These are phyloP conservation scores for Pseudoips prasinana DNA, from an alignment of 2,888 invertebrate species.

Conservation along the genomic window DNA sequence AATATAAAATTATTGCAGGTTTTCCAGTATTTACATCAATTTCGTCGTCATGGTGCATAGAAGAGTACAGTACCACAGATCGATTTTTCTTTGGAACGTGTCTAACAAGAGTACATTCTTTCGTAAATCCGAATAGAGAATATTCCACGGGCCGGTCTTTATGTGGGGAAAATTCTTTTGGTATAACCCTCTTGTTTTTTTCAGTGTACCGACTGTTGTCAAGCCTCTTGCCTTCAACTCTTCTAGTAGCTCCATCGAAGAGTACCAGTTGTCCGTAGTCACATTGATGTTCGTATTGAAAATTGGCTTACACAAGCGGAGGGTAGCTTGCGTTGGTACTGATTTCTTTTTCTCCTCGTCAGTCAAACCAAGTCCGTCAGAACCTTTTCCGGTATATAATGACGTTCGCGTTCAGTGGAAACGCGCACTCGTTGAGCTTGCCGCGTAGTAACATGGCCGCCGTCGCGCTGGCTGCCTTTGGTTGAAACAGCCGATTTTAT, in stretches of 20 bases:
- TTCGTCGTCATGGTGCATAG: conserved; percentile 13
- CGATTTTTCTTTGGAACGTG: conserved; percentile 2
- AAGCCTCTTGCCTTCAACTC: conserved; percentile 13
- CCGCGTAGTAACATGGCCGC: too few species aligned
- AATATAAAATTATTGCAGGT: conserved; percentile 16
- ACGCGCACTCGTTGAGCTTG: too few species aligned
- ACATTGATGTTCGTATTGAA: conserved; percentile 20
- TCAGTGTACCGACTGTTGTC: conserved; percentile 18
- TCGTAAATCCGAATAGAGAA: conserved; percentile 1
- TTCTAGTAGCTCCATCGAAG: conserved; percentile 18
- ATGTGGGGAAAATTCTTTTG: not conserved
- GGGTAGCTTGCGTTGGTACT: conserved; percentile 15
- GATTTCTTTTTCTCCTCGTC: conserved; percentile 8
- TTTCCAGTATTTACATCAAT: conserved; percentile 4
- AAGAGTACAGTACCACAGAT: conserved; percentile 6
- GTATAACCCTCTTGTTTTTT: conserved; percentile 5
- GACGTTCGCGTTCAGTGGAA: too few species aligned
- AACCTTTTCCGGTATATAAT: conserved; percentile 12
- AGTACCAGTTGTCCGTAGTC: conserved; percentile 24
- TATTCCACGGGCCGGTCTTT: not conserved
- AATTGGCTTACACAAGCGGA: conserved; percentile 14
- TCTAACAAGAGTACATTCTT: not conserved
- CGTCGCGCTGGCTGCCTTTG: too few species aligned
- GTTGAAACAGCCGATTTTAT: too few species aligned
- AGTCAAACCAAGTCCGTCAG: conserved; percentile 13